Evolutionary conservation across 2,797 vertebrate genomes (phyloP).

Genomic region (Centroberyx gerrardi): DNA sequence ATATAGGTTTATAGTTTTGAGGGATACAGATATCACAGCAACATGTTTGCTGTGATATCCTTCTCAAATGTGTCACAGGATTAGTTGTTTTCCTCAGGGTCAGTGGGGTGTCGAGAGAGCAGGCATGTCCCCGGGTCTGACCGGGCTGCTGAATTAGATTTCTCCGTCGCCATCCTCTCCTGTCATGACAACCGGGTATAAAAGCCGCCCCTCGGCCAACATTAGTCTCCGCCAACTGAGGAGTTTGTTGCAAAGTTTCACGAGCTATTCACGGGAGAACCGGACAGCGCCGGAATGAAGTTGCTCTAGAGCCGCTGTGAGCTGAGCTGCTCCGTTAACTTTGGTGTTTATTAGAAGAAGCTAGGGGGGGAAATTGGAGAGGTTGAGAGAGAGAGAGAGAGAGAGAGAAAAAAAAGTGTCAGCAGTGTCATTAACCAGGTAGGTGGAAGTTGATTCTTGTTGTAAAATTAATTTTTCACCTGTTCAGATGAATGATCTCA

Average conservation of each 20-base stretch:
- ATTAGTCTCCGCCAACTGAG: conserved; percentile 33
- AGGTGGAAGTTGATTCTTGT: conserved; percentile 30
- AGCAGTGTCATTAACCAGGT: conserved; percentile 26
- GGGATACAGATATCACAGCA: too few species aligned
- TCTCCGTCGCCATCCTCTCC: conserved; percentile 59
- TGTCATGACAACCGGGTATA: conserved; percentile 65
- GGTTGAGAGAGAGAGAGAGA: background rate
- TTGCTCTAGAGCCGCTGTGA: conserved; percentile 25
- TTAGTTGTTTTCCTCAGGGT: too few species aligned
- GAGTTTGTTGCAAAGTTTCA: conserved; percentile 57
- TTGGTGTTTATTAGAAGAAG: background rate
- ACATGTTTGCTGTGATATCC: too few species aligned
- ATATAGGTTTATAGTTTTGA: too few species aligned
- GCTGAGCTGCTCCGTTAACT: conserved; percentile 3
- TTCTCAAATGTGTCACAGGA: too few species aligned
- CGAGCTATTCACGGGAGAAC: conserved; percentile 67
- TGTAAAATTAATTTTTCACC: background rate
- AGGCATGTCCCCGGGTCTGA: conserved; percentile 17
- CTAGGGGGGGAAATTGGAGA: background rate
- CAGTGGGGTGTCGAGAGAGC: background rate
- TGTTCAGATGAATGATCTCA: too few species aligned
- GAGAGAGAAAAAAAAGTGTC: background rate
- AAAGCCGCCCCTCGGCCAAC: conserved; percentile 44
- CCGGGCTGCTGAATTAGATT: conserved; percentile 65
- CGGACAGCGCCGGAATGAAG: conserved; percentile 68